These are phyloP conservation scores for Patiria pectinifera DNA, from an alignment of 53 echinoderm and acorn worm genomes.

Conservation along the genomic window DNA sequence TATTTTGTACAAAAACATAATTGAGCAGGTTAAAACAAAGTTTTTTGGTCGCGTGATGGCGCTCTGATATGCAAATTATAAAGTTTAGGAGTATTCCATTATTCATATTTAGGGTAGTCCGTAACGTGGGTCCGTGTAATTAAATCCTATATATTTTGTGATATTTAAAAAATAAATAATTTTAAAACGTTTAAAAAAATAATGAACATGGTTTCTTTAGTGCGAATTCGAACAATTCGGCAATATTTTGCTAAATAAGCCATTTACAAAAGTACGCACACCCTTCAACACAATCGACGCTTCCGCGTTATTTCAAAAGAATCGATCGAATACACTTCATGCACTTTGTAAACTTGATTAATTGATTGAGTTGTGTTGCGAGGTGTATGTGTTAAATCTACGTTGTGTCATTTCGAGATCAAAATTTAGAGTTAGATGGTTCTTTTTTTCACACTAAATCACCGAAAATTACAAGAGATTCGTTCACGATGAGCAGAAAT, in stretches of 20 bases:
- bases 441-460: not conserved
- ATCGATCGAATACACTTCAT: not conserved
- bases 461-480: not conserved
- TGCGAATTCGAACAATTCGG: too few species aligned
- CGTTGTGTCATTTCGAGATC: not conserved
- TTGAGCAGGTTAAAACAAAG: not conserved
- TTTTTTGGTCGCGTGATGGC: not conserved
- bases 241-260: too few species aligned
- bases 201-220: too few species aligned
- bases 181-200: too few species aligned
- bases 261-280: not conserved
- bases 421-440: not conserved
- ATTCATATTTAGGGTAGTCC: not conserved
- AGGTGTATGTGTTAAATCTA: not conserved
- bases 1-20: too few species aligned
- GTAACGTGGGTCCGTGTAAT: not conserved
- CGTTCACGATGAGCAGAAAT: not conserved
- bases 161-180: too few species aligned
- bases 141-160: too few species aligned
- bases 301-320: constrained; percentile 36
- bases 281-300: not conserved
- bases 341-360: not conserved
- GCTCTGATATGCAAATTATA: constrained; percentile 53
- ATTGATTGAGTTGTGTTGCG: not conserved
- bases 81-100: constrained; percentile 46